Evolutionary conservation across 1,140 invertebrate genomes (phyloP).

Genomic region (Berghia stephanieae): DNA sequence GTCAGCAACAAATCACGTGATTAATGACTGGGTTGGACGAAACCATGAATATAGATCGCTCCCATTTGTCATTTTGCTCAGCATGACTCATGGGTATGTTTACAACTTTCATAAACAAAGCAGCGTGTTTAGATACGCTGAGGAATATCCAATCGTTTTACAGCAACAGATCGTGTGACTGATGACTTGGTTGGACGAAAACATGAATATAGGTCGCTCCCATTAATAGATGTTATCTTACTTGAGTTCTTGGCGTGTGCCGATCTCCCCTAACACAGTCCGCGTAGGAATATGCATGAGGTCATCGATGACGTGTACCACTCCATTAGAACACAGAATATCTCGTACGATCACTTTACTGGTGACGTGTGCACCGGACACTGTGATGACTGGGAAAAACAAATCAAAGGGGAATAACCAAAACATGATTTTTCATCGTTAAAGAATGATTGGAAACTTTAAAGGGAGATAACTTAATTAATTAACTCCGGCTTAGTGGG

Average conservation of each 20-base stretch:
- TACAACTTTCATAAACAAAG: not conserved
- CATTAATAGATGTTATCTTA: too few relatives aligned
- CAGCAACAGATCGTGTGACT: too few relatives aligned
- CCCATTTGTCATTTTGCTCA: too few relatives aligned
- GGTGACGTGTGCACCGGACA: slow-evolving; percentile 51
- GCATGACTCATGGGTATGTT: not conserved
- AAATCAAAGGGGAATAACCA: not conserved
- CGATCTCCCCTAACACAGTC: slow-evolving; percentile 67
- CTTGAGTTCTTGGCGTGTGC: slow-evolving; percentile 46
- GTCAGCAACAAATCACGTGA: too few relatives aligned
- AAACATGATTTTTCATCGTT: not conserved
- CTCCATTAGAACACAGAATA: slow-evolving; percentile 60
- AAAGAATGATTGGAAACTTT: not conserved
- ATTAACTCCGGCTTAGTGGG: not conserved
- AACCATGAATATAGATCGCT: too few relatives aligned
- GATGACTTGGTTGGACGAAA: too few relatives aligned
- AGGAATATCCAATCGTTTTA: not conserved
- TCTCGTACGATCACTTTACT: slow-evolving; percentile 49
- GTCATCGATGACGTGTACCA: slow-evolving; percentile 57
- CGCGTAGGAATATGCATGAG: slow-evolving; percentile 64
- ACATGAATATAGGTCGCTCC: too few relatives aligned
- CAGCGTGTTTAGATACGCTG: not conserved
- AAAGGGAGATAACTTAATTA: not conserved
- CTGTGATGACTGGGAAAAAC: slow-evolving; percentile 42
- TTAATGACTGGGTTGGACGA: too few relatives aligned